A percentile compares a stretch with the other conserved stretches of the same genome.
phyloP scores from a whole-genome alignment of 2,113 vertebrate genomes.

The Ageneiosus marmoratus region DNA sequence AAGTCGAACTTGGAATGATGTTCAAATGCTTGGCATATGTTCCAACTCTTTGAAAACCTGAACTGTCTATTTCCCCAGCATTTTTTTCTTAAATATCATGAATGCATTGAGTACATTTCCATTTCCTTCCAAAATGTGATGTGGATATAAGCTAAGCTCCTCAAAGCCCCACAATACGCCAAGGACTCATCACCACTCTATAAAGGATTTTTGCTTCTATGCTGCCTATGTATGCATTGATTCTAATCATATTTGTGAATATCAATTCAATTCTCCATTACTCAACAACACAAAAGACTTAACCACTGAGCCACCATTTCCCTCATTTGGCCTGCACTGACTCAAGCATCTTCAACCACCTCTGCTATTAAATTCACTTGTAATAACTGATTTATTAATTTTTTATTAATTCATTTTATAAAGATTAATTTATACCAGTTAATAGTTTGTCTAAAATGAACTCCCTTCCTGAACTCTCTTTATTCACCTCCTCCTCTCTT shows the following conservation, averaged over 20 bases:
- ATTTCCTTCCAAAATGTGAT: neutral
- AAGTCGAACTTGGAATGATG: constrained; percentile 60
- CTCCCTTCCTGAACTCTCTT: too few relatives aligned
- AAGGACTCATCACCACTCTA: constrained; percentile 29
- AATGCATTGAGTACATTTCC: neutral
- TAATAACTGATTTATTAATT: neutral
- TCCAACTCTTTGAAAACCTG: constrained; percentile 46
- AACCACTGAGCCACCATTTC: neutral
- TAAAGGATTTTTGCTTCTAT: constrained; percentile 8
- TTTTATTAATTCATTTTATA: too few relatives aligned
- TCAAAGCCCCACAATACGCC: constrained; percentile 41
- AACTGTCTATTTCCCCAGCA: constrained; percentile 36
- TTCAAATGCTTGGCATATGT: constrained; percentile 63
- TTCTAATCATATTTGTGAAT: constrained; percentile 42
- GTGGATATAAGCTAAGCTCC: constrained; percentile 38
- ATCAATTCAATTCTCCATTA: constrained; percentile 36
- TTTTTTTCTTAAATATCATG: neutral
- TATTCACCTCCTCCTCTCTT: too few relatives aligned
- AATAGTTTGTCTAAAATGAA: too few relatives aligned
- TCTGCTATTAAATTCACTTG: neutral
- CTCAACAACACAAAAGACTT: constrained; percentile 3
- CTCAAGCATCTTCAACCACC: neutral
- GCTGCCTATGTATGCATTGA: constrained; percentile 29
- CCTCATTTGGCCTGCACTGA: neutral
- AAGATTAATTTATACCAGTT: too few relatives aligned